These are phyloP conservation scores for Sebastes jordani DNA, from an alignment of 2,797 vertebrate species.

Conservation along the genomic window DNA sequence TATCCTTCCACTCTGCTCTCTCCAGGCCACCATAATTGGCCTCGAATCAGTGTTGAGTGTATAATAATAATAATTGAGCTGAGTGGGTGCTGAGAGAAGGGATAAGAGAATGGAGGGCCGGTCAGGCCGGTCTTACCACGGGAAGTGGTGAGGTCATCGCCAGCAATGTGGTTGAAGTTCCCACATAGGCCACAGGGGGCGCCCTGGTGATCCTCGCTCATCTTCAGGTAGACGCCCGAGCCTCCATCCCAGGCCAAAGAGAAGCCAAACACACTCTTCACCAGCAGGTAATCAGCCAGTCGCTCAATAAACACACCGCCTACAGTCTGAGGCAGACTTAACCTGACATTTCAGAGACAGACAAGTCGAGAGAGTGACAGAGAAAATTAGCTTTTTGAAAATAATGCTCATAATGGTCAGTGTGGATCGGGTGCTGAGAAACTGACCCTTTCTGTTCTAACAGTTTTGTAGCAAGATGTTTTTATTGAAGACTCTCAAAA, in stretches of 20 bases:
- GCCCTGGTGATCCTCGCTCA: conserved; percentile 93
- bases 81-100: conserved; percentile 75
- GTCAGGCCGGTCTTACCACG: conserved; percentile 85
- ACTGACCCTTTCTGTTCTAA: background rate
- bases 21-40: conserved; percentile 61
- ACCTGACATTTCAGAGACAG: conserved; percentile 74
- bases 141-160: conserved; percentile 91
- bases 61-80: conserved; percentile 71
- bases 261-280: conserved; percentile 98
- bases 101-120: conserved; percentile 62
- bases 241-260: conserved; percentile 97
- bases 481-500: background rate
- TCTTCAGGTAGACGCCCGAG: conserved; percentile 95
- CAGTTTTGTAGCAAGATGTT: background rate
- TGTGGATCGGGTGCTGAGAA: background rate
- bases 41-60: conserved; percentile 64
- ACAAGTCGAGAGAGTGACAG: background rate
- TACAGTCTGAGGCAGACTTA: conserved; percentile 90
- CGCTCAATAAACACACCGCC: conserved; percentile 93
- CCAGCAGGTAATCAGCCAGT: conserved; percentile 95
- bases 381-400: background rate
- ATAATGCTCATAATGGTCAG: background rate
- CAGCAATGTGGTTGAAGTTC: conserved; percentile 93
- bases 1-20: conserved; percentile 39
- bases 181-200: conserved; percentile 94